These are phyloP conservation scores for Vanessa tameamea DNA, from an alignment of 1,140 invertebrate genomes.

Conservation along the genomic window DNA sequence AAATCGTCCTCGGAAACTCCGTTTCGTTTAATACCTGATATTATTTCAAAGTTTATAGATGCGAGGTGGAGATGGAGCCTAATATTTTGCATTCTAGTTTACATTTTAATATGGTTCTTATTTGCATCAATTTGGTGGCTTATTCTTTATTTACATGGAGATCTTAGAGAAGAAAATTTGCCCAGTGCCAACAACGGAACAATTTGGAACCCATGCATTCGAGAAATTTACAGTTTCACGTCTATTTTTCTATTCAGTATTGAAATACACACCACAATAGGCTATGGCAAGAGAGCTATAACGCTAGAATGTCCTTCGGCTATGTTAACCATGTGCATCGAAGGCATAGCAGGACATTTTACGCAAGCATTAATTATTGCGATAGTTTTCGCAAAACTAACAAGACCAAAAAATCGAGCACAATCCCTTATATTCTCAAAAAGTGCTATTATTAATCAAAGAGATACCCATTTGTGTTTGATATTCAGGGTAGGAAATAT, in stretches of 20 bases:
- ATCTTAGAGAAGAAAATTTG: slow-evolving; percentile 77
- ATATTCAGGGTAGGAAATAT: slow-evolving; percentile 96
- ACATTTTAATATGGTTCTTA: slow-evolving; percentile 83
- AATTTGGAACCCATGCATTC: slow-evolving; percentile 77
- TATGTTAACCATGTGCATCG: slow-evolving; percentile 96
- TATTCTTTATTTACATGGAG: slow-evolving; percentile 84
- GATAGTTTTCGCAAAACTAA: slow-evolving; percentile 94
- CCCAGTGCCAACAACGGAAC: slow-evolving; percentile 43
- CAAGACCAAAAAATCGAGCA: slow-evolving; percentile 94
- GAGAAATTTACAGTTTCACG: slow-evolving; percentile 81
- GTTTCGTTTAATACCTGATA: slow-evolving; percentile 81
- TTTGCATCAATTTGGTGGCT: slow-evolving; percentile 86
- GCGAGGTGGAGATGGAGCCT: slow-evolving; percentile 86
- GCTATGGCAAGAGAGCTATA: slow-evolving; percentile 83
- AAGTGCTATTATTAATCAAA: slow-evolving; percentile 90
- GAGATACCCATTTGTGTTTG: slow-evolving; percentile 90
- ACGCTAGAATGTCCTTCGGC: slow-evolving; percentile 93
- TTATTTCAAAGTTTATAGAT: slow-evolving; percentile 78
- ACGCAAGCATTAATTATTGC: slow-evolving; percentile 86
- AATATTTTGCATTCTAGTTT: slow-evolving; percentile 84
- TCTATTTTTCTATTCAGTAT: slow-evolving; percentile 84
- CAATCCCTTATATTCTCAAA: slow-evolving; percentile 94
- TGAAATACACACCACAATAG: slow-evolving; percentile 85
- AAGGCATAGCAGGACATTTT: slow-evolving; percentile 95
- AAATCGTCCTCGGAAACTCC: slow-evolving; percentile 76